Evolutionary conservation across 2,797 vertebrate genomes (phyloP), one percentile per base, ranked within the genome.

Genomic region (Gambusia yucatana): DNA sequence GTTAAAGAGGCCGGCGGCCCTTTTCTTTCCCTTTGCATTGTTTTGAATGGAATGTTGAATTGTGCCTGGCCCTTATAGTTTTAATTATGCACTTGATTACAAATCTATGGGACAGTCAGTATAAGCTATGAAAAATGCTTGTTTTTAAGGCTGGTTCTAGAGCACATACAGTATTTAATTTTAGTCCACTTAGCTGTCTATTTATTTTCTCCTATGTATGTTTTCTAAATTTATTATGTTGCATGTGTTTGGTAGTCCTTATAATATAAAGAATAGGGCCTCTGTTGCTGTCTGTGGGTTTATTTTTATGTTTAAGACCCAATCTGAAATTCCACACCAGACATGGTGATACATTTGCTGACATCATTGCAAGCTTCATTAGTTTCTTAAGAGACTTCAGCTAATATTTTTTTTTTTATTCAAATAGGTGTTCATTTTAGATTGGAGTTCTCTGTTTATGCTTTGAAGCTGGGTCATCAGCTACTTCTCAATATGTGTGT

Each of bases 61-160:
- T 78, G 84, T 80, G 84, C 78, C 88, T 61, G 77, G 86, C 67
- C 85, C 63, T 80, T 78, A 75, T 87, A 78, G 87, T 81, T 86
- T 65, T 76, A 80, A 74, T 81, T 81, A 81, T 92, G 88, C 81
- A 86, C 75, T 81, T 77, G 74, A 73, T 59, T 76, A 87, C 83
- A 85, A 92, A 92, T 93, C 92, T 92, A 90, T 89, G 91, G 87
- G 91, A 93, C 82, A 90, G 88, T 91, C 87, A 82, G 70, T 84
- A 33, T 57, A 80, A 85, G 72, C 76, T 84, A 48, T 76, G 76
- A 65, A 72, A 77, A 78, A 52, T 39, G 39, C 73, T 88, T 83
- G 43, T 70, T 79, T 82, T 75, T 16, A 86, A 41, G 72, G 50
- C 73, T 82, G 73, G 22, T 72, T 75, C 72, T 70, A 50, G 52